These are phyloP conservation scores for Eutrigla gurnardus DNA, from an alignment of 2,797 vertebrate genomes.

Conservation along the genomic window DNA sequence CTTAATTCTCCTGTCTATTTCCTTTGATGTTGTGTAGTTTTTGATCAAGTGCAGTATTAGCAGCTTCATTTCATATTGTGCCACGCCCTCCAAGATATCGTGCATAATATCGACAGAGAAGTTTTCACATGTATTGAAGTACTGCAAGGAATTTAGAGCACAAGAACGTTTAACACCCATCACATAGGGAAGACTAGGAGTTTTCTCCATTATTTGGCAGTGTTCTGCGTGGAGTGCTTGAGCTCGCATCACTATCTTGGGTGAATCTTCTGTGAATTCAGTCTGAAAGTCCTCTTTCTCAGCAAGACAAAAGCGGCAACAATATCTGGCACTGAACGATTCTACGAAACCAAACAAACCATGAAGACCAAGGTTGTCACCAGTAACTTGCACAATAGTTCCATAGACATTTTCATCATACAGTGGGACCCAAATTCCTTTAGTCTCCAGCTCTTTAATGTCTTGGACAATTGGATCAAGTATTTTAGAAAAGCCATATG, in stretches of 20 bases:
- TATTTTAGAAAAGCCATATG: slow-evolving; percentile 35
- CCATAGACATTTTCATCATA: background rate
- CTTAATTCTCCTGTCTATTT: no score
- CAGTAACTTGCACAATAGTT: background rate
- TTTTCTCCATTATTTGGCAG: slow-evolving; percentile 24
- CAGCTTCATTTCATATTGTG: no score
- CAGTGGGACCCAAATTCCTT: slow-evolving; percentile 5
- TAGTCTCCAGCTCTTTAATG: slow-evolving; percentile 6
- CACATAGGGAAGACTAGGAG: slow-evolving; percentile 30
- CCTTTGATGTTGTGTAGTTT: no score
- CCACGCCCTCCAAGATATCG: no score
- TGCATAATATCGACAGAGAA: slow-evolving; percentile 39
- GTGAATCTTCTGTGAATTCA: background rate
- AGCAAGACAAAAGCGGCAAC: background rate
- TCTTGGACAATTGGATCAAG: slow-evolving; percentile 33
- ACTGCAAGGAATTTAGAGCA: slow-evolving; percentile 32
- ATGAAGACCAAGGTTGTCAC: background rate
- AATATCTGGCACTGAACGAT: background rate
- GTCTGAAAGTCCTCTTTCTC: background rate
- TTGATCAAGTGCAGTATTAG: no score
- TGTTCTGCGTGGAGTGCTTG: slow-evolving; percentile 7
- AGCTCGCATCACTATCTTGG: slow-evolving; percentile 3
- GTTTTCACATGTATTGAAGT: slow-evolving; percentile 26
- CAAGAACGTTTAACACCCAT: slow-evolving; percentile 35
- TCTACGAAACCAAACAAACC: background rate